These are phyloP conservation scores for Rhamphomyia laevipes DNA, from an alignment of 2,888 invertebrate species.

Conservation along the genomic window DNA sequence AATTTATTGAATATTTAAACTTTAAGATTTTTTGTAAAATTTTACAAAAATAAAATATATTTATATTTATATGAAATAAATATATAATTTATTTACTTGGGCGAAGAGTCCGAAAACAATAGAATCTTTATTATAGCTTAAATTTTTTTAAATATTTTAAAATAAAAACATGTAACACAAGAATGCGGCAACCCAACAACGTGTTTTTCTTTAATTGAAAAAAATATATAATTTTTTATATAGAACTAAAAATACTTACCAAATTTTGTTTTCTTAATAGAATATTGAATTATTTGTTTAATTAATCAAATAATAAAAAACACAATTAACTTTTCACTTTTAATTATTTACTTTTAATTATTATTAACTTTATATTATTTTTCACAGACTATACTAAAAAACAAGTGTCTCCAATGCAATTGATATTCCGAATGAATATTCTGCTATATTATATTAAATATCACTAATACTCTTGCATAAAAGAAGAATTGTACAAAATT, in stretches of 20 bases:
- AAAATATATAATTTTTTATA: background rate
- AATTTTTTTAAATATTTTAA: too few species aligned
- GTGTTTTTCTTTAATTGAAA: background rate
- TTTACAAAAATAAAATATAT: too few species aligned
- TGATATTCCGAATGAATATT: background rate
- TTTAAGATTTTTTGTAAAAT: too few species aligned
- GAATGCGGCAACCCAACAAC: background rate
- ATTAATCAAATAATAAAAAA: background rate
- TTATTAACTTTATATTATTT: background rate
- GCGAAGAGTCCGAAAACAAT: too few species aligned
- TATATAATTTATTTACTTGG: too few species aligned
- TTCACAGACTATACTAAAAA: background rate
- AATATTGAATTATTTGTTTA: too few species aligned
- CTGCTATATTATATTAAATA: background rate
- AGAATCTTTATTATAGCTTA: too few species aligned
- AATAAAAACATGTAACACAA: background rate
- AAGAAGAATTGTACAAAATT: background rate
- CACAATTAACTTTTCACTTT: background rate
- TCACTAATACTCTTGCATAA: background rate
- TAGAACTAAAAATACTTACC: background rate
- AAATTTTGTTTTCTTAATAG: background rate
- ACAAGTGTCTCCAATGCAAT: background rate
- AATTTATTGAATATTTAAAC: too few species aligned
- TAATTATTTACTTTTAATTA: background rate
- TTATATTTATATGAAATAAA: too few species aligned